These are phyloP conservation scores for Malaclemys terrapin DNA, from an alignment of 2,113 vertebrate genomes.

Conservation along the genomic window DNA sequence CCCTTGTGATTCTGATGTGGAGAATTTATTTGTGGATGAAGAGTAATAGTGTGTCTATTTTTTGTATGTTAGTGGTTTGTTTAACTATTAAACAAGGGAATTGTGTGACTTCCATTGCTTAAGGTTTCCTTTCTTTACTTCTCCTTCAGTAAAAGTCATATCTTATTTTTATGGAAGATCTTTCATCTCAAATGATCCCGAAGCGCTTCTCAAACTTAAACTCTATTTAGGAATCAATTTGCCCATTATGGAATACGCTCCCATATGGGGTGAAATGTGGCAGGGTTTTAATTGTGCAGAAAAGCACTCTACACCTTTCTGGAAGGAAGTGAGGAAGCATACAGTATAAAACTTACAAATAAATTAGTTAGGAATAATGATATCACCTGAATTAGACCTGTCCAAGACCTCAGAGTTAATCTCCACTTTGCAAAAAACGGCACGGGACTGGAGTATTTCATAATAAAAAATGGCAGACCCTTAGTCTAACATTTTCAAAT, in stretches of 20 bases:
- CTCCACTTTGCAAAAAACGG: neutral
- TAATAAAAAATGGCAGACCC: neutral
- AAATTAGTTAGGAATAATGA: neutral
- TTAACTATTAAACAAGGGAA: neutral
- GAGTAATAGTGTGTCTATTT: neutral
- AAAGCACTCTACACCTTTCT: neutral
- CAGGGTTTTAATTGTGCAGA: neutral
- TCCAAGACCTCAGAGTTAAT: neutral
- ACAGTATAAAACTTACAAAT: neutral
- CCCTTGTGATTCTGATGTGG: neutral
- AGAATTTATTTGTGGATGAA: neutral
- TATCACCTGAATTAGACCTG: neutral
- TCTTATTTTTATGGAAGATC: neutral
- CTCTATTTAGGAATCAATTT: neutral
- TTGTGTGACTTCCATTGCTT: neutral
- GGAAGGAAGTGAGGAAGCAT: neutral
- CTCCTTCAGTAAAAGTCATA: neutral
- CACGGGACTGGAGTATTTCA: too few species aligned
- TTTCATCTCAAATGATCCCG: neutral
- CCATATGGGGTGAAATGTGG: neutral
- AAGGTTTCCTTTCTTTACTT: neutral
- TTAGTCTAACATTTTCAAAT: neutral
- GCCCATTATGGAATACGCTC: neutral
- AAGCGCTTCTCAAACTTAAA: neutral
- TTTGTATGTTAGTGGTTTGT: neutral